These are phyloP conservation scores for Pantelozetes paolii DNA, from an alignment of 2,888 invertebrate species.

Conservation along the genomic window DNA sequence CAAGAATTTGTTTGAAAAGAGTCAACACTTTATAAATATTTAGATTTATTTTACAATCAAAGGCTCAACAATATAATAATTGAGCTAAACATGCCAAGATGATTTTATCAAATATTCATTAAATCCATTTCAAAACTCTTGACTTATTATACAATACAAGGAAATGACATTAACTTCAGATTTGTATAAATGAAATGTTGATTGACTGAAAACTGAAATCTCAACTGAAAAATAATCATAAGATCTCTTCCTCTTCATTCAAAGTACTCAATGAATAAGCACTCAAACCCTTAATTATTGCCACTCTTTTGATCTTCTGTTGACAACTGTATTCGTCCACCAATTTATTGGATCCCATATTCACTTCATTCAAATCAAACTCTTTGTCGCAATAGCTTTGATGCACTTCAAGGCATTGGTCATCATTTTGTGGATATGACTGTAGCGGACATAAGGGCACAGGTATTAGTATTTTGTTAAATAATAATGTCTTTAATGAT, in stretches of 20 bases:
- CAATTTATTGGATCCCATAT: background rate
- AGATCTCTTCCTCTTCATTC: slow-evolving; percentile 36
- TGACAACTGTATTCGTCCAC: background rate
- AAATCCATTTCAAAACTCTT: no score
- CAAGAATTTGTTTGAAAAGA: no score
- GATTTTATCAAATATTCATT: no score
- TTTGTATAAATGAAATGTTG: background rate
- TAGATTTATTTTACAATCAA: no score
- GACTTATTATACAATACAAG: no score
- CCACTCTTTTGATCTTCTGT: slow-evolving; percentile 9
- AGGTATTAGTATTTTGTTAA: no score
- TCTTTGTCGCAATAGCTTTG: slow-evolving; percentile 15
- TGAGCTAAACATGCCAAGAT: no score
- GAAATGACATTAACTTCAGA: no score
- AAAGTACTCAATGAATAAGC: slow-evolving; percentile 22
- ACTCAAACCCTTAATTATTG: background rate
- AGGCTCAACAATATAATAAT: no score
- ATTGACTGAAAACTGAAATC: no score
- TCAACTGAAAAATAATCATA: background rate
- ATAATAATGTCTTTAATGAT: no score
- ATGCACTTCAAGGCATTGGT: slow-evolving; percentile 25
- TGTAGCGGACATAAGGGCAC: background rate
- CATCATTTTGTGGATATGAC: slow-evolving; percentile 12
- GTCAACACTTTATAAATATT: no score
- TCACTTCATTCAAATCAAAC: slow-evolving; percentile 20